A percentile compares a stretch with the other conserved stretches of the same genome.
Conservation (phyloP, 2,888 invertebrate genomes). For the Sisyra terminalis region DNA sequence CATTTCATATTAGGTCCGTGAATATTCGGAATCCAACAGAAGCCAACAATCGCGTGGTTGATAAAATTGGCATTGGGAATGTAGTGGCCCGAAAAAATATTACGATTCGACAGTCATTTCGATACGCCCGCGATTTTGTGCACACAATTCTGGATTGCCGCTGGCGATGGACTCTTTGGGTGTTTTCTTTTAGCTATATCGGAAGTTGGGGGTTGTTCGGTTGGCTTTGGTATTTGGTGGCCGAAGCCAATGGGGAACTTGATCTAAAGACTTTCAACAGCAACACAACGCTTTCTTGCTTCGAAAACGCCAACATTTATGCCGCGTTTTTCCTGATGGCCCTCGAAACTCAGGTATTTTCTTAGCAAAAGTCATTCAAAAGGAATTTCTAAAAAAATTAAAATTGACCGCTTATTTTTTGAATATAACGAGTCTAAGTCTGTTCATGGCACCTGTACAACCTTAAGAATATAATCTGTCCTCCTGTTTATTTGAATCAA, state of each 20-base stretch:
- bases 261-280: slow-evolving; percentile 33
- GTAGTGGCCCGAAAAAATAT: background rate
- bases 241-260: slow-evolving; percentile 57
- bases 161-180: slow-evolving; percentile 52
- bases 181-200: slow-evolving; percentile 45
- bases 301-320: slow-evolving; percentile 41
- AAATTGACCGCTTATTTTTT: no score
- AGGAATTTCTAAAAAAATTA: no score
- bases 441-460: no score
- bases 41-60: slow-evolving; percentile 6
- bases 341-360: slow-evolving; percentile 67
- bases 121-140: slow-evolving; percentile 32
- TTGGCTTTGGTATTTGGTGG: slow-evolving; percentile 58
- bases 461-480: no score
- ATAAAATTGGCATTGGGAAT: slow-evolving; percentile 6
- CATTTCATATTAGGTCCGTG: background rate
- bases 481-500: no score
- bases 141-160: slow-evolving; percentile 51
- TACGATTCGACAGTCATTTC: slow-evolving; percentile 1
- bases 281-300: slow-evolving; percentile 29
- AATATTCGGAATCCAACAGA: background rate
- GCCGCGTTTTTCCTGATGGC: slow-evolving; percentile 63
- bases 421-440: no score
- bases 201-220: slow-evolving; percentile 67
- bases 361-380: no score